Percentiles rank a stretch among this genome's conserved stretches.
Evolutionary conservation across 2,113 vertebrate genomes (phyloP).

Genomic region (Potamarius usumacintae): DNA sequence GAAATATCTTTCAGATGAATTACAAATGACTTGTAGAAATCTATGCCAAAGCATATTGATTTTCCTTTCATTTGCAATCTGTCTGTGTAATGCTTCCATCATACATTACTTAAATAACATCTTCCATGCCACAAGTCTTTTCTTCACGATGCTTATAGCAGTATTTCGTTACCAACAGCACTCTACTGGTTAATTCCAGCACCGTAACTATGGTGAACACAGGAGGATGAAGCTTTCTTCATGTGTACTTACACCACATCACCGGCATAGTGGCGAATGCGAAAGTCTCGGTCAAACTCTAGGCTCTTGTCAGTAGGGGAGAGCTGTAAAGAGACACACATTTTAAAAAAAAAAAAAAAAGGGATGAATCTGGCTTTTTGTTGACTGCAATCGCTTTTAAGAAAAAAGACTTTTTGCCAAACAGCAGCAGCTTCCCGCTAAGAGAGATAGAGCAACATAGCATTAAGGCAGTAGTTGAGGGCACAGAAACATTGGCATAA

Average conservation of each 20-base stretch:
- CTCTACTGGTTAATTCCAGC: conserved; percentile 22
- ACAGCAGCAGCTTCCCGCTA: not conserved
- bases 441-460: not conserved
- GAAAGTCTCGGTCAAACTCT: conserved; percentile 94
- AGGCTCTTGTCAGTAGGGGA: conserved; percentile 87
- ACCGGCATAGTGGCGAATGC: conserved; percentile 92
- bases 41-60: no score
- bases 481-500: not conserved
- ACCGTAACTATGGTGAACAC: conserved; percentile 40
- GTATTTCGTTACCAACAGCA: not conserved
- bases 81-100: not conserved
- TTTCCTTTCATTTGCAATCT: not conserved
- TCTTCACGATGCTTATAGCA: not conserved
- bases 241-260: conserved; percentile 87
- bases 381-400: not conserved
- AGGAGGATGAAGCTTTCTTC: not conserved
- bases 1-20: not conserved
- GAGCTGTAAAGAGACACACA: conserved; percentile 72
- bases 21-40: not conserved
- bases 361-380: not conserved
- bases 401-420: not conserved
- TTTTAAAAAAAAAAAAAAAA: not conserved
- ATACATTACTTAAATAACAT: not conserved
- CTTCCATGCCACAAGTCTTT: not conserved
- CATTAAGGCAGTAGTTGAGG: not conserved